A percentile compares a stretch with the other conserved stretches of the same genome.
phyloP scores from a whole-genome alignment of 1,140 invertebrate species.

The Arion vulgaris region DNA sequence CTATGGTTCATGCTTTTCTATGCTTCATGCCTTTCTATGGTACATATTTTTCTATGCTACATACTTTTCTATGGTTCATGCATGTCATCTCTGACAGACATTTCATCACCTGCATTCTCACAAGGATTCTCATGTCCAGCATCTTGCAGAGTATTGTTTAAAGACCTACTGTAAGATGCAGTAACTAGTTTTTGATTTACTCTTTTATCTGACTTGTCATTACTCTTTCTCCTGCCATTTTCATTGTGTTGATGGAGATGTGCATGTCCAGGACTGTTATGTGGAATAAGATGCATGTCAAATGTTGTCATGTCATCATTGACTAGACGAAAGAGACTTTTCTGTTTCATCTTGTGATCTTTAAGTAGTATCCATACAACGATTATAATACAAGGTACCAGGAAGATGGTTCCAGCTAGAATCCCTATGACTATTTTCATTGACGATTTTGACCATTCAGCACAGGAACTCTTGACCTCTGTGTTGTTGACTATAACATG shows the following conservation, averaged over 20 bases:
- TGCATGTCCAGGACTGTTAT: background rate
- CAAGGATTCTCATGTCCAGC: background rate
- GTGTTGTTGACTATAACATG: constrained; percentile 32
- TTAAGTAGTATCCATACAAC: constrained; percentile 20
- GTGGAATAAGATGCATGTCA: background rate
- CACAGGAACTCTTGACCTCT: constrained; percentile 6
- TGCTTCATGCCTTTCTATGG: no score
- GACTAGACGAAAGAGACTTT: background rate
- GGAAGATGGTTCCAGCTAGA: constrained; percentile 26
- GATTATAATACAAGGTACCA: constrained; percentile 9
- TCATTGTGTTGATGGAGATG: background rate
- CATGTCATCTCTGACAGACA: background rate
- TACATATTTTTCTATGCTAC: no score
- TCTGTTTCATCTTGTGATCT: constrained; percentile 10
- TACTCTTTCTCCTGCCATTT: background rate
- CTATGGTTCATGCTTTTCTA: no score
- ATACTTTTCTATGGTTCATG: background rate
- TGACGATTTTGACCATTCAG: constrained; percentile 9
- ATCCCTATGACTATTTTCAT: constrained; percentile 29
- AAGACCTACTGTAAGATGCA: background rate
- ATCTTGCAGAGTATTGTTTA: background rate
- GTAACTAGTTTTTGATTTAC: background rate
- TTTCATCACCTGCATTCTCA: background rate
- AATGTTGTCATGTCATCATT: background rate
- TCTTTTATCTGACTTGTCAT: background rate